Evolutionary conservation across 2,797 vertebrate species (phyloP).

Genomic region (Sebastes itinus): DNA sequence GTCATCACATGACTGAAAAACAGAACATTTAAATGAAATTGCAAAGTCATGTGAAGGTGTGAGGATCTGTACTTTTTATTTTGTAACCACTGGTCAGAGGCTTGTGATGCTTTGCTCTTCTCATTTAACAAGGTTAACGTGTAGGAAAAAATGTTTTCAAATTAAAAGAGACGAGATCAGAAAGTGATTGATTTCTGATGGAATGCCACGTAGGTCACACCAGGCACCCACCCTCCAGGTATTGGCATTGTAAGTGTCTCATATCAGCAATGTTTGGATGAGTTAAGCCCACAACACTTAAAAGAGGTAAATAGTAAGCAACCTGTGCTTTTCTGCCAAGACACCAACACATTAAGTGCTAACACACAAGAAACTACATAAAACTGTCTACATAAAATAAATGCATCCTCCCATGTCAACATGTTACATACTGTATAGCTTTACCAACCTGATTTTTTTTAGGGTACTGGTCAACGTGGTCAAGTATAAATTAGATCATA

Average conservation of each 20-base stretch:
- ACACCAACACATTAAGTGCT: neutral
- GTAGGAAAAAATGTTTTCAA: too few species aligned
- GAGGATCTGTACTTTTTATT: too few species aligned
- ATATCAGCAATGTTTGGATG: neutral
- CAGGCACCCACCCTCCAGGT: neutral
- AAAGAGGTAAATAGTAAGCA: neutral
- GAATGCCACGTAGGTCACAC: neutral
- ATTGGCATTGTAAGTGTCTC: neutral
- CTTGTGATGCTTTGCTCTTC: neutral
- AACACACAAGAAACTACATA: neutral
- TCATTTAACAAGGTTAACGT: neutral
- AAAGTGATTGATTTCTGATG: neutral
- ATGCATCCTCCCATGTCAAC: neutral
- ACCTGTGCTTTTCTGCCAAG: neutral
- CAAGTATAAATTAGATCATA: slow-evolving; percentile 99
- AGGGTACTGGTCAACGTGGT: slow-evolving; percentile 96
- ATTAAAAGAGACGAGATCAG: too few species aligned
- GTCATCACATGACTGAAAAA: too few species aligned
- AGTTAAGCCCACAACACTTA: neutral
- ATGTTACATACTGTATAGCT: neutral
- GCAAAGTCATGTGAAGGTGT: too few species aligned
- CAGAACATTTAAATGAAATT: too few species aligned
- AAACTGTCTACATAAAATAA: neutral
- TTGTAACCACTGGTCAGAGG: too few species aligned
- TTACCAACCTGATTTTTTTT: neutral